Evolutionary conservation across 2,113 vertebrate genomes (phyloP).

Genomic region (Trematocara macrostoma): DNA sequence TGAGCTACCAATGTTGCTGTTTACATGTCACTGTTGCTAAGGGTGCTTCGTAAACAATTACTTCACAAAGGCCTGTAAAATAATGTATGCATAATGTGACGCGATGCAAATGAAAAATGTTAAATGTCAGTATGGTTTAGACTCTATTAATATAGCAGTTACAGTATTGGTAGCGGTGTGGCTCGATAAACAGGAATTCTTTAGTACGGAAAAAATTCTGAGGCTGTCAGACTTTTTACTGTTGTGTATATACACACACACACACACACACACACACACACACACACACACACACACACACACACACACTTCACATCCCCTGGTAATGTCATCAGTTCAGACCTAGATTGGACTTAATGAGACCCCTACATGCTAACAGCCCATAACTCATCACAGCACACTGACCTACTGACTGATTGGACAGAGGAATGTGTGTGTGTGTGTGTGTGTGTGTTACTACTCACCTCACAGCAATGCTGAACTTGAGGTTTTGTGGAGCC

Average conservation of each 20-base stretch:
- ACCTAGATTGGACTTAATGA: slow-evolving; percentile 51
- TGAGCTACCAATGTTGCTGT: background rate
- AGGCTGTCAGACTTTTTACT: background rate
- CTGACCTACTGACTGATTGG: slow-evolving; percentile 33
- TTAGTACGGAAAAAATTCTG: background rate
- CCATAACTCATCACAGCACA: slow-evolving; percentile 28
- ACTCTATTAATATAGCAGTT: background rate
- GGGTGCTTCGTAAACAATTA: background rate
- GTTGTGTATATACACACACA: rapidly evolving
- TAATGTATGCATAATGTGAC: background rate
- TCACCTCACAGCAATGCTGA: background rate
- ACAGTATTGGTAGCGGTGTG: background rate
- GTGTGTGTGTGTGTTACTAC: background rate
- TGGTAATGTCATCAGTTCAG: slow-evolving; percentile 26
- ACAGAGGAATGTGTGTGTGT: background rate
- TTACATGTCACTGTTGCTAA: background rate
- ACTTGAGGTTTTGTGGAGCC: background rate
- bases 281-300: background rate
- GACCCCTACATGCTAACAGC: slow-evolving; percentile 3
- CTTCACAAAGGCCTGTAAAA: background rate
- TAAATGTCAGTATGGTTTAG: background rate
- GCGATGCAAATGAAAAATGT: background rate
- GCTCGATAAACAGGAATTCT: background rate
- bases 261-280: background rate
- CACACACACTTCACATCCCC: background rate